Percentiles rank a stretch among this genome's conserved stretches.
phyloP scores from a whole-genome alignment of 2,888 invertebrate genomes.

The Ischnus inquisitorius region DNA sequence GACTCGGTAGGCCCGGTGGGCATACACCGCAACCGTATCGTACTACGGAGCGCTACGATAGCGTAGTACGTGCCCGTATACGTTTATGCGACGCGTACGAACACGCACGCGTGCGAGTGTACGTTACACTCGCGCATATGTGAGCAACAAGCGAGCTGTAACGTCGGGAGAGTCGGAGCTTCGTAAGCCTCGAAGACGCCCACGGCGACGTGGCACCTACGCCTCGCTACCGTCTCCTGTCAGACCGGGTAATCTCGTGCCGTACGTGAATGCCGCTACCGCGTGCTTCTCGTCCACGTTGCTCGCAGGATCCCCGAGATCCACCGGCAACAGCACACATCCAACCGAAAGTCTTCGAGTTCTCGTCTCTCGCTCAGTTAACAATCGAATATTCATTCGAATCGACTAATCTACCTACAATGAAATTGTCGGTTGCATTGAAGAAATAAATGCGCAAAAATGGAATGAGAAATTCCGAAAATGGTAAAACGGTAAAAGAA shows the following conservation, averaged over 20 bases:
- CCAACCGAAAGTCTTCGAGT: neutral
- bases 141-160: slow-evolving; percentile 57
- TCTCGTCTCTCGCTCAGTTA: neutral
- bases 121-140: slow-evolving; percentile 32
- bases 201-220: slow-evolving; percentile 82
- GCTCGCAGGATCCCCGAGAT: slow-evolving; percentile 53
- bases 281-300: slow-evolving; percentile 67
- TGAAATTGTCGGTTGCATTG: no score
- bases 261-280: slow-evolving; percentile 79
- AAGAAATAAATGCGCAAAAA: no score
- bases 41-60: slow-evolving; percentile 29
- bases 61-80: slow-evolving; percentile 41
- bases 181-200: slow-evolving; percentile 70
- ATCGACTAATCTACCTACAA: no score
- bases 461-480: no score
- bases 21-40: slow-evolving; percentile 57
- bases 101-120: slow-evolving; percentile 28
- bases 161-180: slow-evolving; percentile 54
- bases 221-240: slow-evolving; percentile 81
- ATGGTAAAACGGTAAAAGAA: no score
- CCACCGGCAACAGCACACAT: slow-evolving; percentile 16
- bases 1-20: slow-evolving; percentile 57
- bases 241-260: slow-evolving; percentile 80
- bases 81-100: slow-evolving; percentile 1
- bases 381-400: neutral